Percentiles rank a stretch among this genome's conserved stretches.
Conservation (phyloP, 1,140 invertebrate species). For the Drosophila azteca region DNA sequence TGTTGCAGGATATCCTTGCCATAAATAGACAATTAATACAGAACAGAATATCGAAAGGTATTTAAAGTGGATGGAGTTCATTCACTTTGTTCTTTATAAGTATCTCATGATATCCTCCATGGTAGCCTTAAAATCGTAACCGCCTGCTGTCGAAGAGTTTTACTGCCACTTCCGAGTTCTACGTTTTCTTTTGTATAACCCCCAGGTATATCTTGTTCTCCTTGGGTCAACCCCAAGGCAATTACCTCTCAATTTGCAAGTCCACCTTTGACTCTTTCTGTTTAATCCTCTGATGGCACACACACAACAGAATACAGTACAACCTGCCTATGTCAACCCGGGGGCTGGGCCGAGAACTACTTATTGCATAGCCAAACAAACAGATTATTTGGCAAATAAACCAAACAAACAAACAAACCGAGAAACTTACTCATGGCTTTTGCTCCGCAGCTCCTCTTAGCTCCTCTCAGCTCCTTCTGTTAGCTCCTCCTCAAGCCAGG, state of each 20-base stretch:
- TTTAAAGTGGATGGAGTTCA: too few species aligned
- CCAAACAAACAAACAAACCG: conserved; percentile 27
- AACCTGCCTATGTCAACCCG: conserved; percentile 38
- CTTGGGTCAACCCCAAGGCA: conserved; percentile 8
- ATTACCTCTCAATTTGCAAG: conserved; percentile 35
- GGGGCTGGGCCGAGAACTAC: conserved; percentile 20
- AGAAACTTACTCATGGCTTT: conserved; percentile 28
- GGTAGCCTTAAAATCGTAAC: too few species aligned
- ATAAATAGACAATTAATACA: too few species aligned
- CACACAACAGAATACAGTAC: conserved; percentile 13
- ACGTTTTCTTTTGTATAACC: too few species aligned
- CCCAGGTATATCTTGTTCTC: too few species aligned
- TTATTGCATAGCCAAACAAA: conserved; percentile 53
- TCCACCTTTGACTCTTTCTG: conserved; percentile 25
- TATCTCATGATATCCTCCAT: too few species aligned
- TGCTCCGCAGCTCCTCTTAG: conserved; percentile 24
- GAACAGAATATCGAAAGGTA: too few species aligned
- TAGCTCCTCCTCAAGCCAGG: background rate
- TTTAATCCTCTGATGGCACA: conserved; percentile 14
- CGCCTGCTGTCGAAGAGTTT: too few species aligned
- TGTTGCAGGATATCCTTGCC: too few species aligned
- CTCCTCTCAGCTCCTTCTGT: too few species aligned
- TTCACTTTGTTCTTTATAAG: too few species aligned
- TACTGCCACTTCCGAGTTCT: too few species aligned
- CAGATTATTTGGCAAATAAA: conserved; percentile 54